A percentile compares a stretch with the other conserved stretches of the same genome.
Conservation (phyloP, 2,113 vertebrate genomes). For the Onychorhynchus coronatus region DNA sequence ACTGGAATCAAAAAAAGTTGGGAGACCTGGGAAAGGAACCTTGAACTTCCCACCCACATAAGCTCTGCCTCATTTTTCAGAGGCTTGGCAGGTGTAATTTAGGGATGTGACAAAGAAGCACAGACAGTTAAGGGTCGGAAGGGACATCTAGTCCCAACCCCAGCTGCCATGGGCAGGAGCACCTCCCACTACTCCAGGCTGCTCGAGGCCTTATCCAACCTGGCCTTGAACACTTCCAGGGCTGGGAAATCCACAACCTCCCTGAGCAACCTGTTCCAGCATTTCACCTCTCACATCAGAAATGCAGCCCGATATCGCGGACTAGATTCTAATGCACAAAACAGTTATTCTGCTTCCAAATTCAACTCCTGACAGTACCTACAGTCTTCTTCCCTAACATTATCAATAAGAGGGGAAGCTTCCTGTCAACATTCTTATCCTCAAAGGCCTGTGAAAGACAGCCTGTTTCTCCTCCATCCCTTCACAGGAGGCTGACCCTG, state of each 20-base stretch:
- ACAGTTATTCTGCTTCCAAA: not conserved
- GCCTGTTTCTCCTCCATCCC: not conserved
- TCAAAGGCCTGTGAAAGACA: not conserved
- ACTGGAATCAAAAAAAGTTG: not conserved
- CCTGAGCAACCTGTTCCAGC: not conserved
- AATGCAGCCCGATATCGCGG: not conserved
- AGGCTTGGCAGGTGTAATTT: not conserved
- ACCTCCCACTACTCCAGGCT: not conserved
- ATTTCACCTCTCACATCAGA: not conserved
- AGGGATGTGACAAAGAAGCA: not conserved
- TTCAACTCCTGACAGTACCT: not conserved
- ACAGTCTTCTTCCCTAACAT: not conserved
- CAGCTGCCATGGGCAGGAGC: not conserved
- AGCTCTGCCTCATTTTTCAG: not conserved
- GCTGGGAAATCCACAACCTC: not conserved
- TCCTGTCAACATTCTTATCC: accelerated
- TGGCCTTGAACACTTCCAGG: not conserved
- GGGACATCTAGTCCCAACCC: not conserved
- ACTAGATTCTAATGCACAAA: not conserved
- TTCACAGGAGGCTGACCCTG: not conserved
- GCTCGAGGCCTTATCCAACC: not conserved
- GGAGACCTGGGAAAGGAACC: not conserved
- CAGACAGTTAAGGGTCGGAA: not conserved
- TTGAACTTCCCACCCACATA: not conserved
- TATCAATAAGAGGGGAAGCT: not conserved